Percentiles rank a stretch among this genome's conserved stretches.
Conservation (phyloP, 2,888 invertebrate genomes). For the Laspeyria flexula region DNA sequence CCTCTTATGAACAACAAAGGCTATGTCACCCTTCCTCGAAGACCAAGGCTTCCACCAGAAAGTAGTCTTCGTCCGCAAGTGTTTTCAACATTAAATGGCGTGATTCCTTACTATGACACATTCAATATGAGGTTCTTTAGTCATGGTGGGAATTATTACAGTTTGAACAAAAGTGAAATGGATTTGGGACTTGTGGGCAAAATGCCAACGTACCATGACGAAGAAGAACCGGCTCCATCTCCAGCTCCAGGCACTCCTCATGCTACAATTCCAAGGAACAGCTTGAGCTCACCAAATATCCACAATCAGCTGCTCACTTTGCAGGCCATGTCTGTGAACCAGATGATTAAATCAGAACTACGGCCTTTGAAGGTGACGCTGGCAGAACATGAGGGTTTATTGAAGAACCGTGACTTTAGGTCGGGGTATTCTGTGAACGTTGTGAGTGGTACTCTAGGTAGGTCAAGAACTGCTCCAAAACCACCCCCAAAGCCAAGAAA, state of each 20-base stretch:
- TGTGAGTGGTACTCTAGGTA: constrained; percentile 66
- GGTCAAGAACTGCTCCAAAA: constrained; percentile 88
- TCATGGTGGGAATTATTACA: constrained; percentile 91
- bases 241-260: constrained; percentile 84
- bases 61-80: constrained; percentile 74
- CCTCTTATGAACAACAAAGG: constrained; percentile 89
- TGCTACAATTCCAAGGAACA: constrained; percentile 76
- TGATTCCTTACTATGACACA: constrained; percentile 90
- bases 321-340: constrained; percentile 67
- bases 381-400: constrained; percentile 68
- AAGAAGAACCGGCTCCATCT: constrained; percentile 82
- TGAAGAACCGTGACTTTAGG: constrained; percentile 64
- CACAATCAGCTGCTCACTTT: constrained; percentile 79
- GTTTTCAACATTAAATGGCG: constrained; percentile 75
- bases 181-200: constrained; percentile 84
- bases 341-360: constrained; percentile 65
- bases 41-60: constrained; percentile 89
- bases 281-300: constrained; percentile 83
- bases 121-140: constrained; percentile 94
- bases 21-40: constrained; percentile 94
- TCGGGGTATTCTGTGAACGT: constrained; percentile 69
- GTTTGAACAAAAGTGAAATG: constrained; percentile 90
- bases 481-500: constrained; percentile 93
- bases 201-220: constrained; percentile 79
- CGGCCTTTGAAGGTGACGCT: constrained; percentile 70